phyloP scores from a whole-genome alignment of 2,888 invertebrate species.

The Acanthopleura granulata region DNA sequence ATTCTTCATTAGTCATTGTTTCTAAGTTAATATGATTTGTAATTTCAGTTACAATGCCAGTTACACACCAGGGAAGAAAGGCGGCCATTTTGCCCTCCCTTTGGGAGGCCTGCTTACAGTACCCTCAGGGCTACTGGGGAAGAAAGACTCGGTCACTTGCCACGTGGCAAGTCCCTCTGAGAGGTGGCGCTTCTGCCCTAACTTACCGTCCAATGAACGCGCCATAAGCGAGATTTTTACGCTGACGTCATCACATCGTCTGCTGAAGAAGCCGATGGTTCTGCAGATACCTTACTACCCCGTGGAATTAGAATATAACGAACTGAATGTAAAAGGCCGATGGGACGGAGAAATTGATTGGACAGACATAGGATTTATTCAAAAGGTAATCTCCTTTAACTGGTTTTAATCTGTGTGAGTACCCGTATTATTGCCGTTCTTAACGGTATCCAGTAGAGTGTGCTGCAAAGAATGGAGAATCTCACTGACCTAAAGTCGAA shows the following conservation, averaged over 20 bases:
- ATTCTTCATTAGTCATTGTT: background rate
- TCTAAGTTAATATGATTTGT: background rate
- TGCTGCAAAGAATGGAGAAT: no score
- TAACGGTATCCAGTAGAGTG: no score
- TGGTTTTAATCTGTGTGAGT: no score
- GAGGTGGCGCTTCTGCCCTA: conserved; percentile 49
- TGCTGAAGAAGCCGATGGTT: conserved; percentile 47
- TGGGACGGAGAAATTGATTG: conserved; percentile 58
- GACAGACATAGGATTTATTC: conserved; percentile 54
- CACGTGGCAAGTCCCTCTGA: conserved; percentile 51
- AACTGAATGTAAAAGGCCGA: conserved; percentile 58
- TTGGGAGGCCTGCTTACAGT: conserved; percentile 59
- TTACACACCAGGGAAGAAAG: conserved; percentile 58
- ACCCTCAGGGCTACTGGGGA: conserved; percentile 51
- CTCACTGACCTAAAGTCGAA: no score
- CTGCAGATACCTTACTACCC: conserved; percentile 55
- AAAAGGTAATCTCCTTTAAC: conserved; percentile 39
- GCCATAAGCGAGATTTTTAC: conserved; percentile 55
- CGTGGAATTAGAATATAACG: conserved; percentile 45
- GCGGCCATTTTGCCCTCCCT: conserved; percentile 61
- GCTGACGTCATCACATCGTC: conserved; percentile 40
- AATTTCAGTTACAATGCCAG: conserved; percentile 45
- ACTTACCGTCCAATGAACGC: conserved; percentile 43
- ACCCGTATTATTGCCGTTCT: no score
- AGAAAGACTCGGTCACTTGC: conserved; percentile 60